Evolutionary conservation across 2,797 vertebrate genomes (phyloP), one percentile per base, ranked within the genome.

Genomic region (Cossypha dichroa): DNA sequence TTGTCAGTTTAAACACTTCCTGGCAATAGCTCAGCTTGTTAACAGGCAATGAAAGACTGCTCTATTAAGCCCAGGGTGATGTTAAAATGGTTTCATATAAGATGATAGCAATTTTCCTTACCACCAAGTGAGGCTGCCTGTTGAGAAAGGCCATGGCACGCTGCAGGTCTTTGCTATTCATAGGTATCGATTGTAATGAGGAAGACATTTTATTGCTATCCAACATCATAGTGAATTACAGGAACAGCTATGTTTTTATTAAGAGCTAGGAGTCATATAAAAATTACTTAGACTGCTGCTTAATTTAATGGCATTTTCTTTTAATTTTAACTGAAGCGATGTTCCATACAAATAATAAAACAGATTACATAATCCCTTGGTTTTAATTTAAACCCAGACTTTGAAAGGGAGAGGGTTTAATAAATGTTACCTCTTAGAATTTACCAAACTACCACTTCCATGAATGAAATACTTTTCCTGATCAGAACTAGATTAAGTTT

Each of bases 111-210:
- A 96, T 97, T 98, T 98, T 94, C 85, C 92, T 86, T 96, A 95
- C 96, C 97, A 98, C 97, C 96, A 96, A 95, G 95, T 90, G 95
- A 95, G 98, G 96, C 90, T 97, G 95, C 98, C 97, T 94, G 13
- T 97, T 66, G 97, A 98, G 98, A 98, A 97, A 97, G 97, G 94
- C 97, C 96, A 93, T 85, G 93, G 63, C 12, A 49, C 31, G 0
- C 86, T 85, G 91, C 90, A 93, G 87, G 90, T 91, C 94, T 96
- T 96, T 51, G 62, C 69, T 96, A 78, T 95, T 96, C 94, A 91
- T 85, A 38, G 59, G 82, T 93, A 96, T 92, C 84, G 94, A 96
- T 51, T 96, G 88, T 96, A 97, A 97, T 92, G 80, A 97, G 90
- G 81, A 96, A 96, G 85, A 91, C n/a, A 83, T 95, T 97, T 93